phyloP scores from a whole-genome alignment of 2,888 invertebrate species.

The Gymnoscelis rufifasciata region DNA sequence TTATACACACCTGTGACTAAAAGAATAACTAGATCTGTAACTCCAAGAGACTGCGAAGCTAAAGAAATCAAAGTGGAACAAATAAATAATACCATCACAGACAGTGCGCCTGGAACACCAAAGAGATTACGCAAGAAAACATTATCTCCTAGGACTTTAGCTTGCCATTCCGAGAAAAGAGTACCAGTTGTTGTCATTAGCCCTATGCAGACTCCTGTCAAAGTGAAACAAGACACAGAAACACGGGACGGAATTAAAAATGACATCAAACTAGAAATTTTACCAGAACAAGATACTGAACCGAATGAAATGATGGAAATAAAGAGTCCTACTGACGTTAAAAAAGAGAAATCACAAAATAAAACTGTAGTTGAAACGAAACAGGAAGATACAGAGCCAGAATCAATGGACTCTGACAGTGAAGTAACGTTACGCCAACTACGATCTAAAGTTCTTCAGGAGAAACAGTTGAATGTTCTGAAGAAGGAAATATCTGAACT shows the following conservation, averaged over 20 bases:
- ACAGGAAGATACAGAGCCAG: slow-evolving; percentile 6
- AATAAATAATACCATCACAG: not conserved
- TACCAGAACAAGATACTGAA: not conserved
- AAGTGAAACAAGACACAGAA: not conserved
- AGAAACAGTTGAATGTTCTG: slow-evolving; percentile 10
- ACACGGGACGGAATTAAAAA: too few relatives aligned
- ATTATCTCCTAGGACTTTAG: slow-evolving; percentile 5
- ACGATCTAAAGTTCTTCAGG: slow-evolving; percentile 7
- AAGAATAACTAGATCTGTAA: slow-evolving; percentile 6
- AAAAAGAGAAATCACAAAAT: not conserved
- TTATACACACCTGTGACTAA: not conserved
- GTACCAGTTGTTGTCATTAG: slow-evolving; percentile 13
- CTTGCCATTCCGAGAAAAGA: slow-evolving; percentile 5
- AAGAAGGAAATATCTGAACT: slow-evolving; percentile 40
- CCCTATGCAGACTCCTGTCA: slow-evolving; percentile 8
- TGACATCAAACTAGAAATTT: not conserved
- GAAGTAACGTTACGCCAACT: slow-evolving; percentile 11
- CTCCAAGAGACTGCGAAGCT: slow-evolving; percentile 1
- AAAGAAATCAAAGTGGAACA: slow-evolving; percentile 16
- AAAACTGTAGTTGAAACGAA: not conserved
- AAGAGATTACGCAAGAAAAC: slow-evolving; percentile 9
- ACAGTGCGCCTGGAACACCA: slow-evolving; percentile 6
- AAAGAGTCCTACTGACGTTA: not conserved
- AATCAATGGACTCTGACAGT: slow-evolving; percentile 15
- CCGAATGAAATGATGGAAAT: not conserved